Evolutionary conservation across 2,797 vertebrate genomes (phyloP).

Genomic region (Rachycentron canadum): DNA sequence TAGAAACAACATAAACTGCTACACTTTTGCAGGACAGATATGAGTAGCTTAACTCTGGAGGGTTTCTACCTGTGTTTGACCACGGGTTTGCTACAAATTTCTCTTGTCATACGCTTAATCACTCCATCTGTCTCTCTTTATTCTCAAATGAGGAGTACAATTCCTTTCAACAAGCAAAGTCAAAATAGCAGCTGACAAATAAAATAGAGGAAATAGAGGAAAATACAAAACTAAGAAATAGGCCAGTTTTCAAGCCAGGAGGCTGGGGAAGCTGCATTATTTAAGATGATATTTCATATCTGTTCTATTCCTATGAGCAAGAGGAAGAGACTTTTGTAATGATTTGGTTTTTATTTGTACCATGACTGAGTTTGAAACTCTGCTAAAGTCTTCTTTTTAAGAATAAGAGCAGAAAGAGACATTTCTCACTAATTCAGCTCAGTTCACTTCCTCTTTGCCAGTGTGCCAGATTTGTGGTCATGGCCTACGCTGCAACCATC

Average conservation of each 20-base stretch:
- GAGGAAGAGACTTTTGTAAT: background rate
- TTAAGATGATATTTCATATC: background rate
- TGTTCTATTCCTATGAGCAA: background rate
- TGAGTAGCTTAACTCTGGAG: too few species aligned
- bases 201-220: background rate
- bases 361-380: slow-evolving; percentile 3
- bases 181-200: background rate
- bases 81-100: too few species aligned
- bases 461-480: background rate
- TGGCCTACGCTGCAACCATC: slow-evolving; percentile 35
- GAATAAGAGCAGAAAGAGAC: background rate
- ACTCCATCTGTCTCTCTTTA: background rate
- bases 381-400: too few species aligned
- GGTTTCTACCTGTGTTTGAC: background rate
- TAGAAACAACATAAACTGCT: too few species aligned
- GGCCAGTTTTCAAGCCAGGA: background rate
- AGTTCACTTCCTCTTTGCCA: slow-evolving; percentile 13
- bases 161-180: background rate
- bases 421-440: background rate
- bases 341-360: background rate
- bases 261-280: background rate
- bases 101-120: background rate
- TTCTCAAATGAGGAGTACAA: background rate
- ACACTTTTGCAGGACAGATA: too few species aligned
- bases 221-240: background rate